Percentiles rank a stretch among this genome's conserved stretches.
These are phyloP conservation scores for Raja brachyura DNA, from an alignment of 2,113 vertebrate species.

Conservation along the genomic window DNA sequence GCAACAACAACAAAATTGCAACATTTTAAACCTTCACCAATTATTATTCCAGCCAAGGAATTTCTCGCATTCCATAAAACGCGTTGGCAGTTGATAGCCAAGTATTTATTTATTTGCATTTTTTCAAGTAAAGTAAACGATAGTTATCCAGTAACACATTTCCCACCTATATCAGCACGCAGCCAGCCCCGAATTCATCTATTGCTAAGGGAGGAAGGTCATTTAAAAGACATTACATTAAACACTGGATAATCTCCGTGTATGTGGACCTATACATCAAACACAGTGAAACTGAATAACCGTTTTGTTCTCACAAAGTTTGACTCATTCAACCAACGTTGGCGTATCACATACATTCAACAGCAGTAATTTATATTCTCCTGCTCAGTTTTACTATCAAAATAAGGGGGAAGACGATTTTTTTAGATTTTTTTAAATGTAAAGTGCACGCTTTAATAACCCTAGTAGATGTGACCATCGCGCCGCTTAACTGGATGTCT, in stretches of 20 bases:
- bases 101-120: neutral
- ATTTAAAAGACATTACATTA: too few relatives aligned
- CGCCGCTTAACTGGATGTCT: neutral
- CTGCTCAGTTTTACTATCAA: too few relatives aligned
- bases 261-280: neutral
- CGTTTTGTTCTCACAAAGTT: neutral
- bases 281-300: neutral
- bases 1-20: neutral
- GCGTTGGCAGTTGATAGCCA: neutral
- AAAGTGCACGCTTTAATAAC: too few relatives aligned
- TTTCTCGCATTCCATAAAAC: too few relatives aligned
- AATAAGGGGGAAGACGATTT: too few relatives aligned
- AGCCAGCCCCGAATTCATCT: neutral
- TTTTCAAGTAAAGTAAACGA: neutral
- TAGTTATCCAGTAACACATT: slow-evolving; percentile 17
- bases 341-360: too few relatives aligned
- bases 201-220: neutral
- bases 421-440: neutral
- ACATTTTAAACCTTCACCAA: neutral
- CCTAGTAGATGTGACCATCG: neutral
- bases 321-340: neutral
- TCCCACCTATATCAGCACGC: neutral
- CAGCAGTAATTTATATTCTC: too few relatives aligned
- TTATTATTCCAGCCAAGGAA: too few relatives aligned
- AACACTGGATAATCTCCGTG: neutral